Base-by-base conservation (phyloP, 1,140 invertebrate species). In the Hypsibius dujardini region DNA sequence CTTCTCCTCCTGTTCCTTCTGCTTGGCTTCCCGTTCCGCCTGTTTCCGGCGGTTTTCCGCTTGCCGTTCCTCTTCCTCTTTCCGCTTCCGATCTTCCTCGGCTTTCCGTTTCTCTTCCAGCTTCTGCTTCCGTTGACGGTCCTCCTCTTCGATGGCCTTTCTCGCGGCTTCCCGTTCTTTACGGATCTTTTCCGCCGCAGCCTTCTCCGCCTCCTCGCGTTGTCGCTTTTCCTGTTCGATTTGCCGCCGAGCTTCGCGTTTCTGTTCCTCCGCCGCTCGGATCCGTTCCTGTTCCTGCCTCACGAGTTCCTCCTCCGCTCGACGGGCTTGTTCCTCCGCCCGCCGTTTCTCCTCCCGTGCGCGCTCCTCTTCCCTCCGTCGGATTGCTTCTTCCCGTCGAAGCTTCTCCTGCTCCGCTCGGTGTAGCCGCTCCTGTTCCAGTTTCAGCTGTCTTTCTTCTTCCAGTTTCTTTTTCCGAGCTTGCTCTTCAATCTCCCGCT, bases 1-100 rank as follows among this genome's bases (percentile, higher is more conserved):
- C 45, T 67, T 67, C 62, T 67, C 62, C 45, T 67, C 62, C 42
- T 7, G 7, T 67, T 67, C 62, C 7, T 42, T 12, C 7, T 42
- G 62, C 42, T 67, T 67, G 62, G 62, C 42, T 42, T 67, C 62
- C 3, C 62, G 62, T 67, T 67, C 62, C 42, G 7, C 62, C 42
- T 42, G 62, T 42, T 67, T 67, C 3, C 62, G 62, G 12, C 45
- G 7, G 3, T 67, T 3, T 67, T 67, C 62, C 7, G 7, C 62
- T 3, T 14, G 3, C 42, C 42, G 7, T 67, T 67, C 62, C 45
- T 67, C 7, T 42, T 67, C 62, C 3, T 67, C 62, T 42, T 67
- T 67, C 45, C 62, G 7, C 42, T 42, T 7, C 7, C 62, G 7
- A 14, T 67, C 62, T 42, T 14, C 42, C 7, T 67, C 62, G 3